phyloP scores from a whole-genome alignment of 2,797 vertebrate genomes.

The Chrosomus eos region DNA sequence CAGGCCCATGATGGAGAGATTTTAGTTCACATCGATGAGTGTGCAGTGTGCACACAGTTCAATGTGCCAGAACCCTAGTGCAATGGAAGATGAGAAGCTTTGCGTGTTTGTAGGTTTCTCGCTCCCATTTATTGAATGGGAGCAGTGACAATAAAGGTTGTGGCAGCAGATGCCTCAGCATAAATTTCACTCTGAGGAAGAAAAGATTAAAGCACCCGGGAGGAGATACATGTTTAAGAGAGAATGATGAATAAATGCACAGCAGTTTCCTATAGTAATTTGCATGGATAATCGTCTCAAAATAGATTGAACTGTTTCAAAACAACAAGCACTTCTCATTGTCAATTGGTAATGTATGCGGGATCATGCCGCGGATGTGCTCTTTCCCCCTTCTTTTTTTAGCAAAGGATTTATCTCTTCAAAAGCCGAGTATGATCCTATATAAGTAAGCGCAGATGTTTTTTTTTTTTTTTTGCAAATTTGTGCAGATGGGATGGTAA shows the following conservation, averaged over 20 bases:
- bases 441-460: neutral
- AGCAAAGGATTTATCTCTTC: constrained; percentile 5
- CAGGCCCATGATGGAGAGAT: neutral
- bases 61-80: constrained; percentile 27
- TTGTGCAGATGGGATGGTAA: constrained; percentile 1
- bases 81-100: constrained; percentile 29
- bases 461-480: neutral
- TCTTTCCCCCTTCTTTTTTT: neutral
- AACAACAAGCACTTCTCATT: constrained; percentile 11
- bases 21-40: constrained; percentile 6
- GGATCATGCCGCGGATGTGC: neutral
- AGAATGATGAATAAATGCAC: constrained; percentile 29
- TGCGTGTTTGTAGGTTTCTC: constrained; percentile 20
- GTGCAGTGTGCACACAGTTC: constrained; percentile 16
- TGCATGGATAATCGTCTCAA: constrained; percentile 18
- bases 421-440: neutral
- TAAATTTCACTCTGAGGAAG: constrained; percentile 59
- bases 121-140: constrained; percentile 44
- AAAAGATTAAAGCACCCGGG: constrained; percentile 57
- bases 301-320: constrained; percentile 23
- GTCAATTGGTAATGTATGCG: constrained; percentile 5
- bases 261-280: constrained; percentile 14
- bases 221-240: constrained; percentile 39
- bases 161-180: constrained; percentile 67
- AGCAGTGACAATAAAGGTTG: constrained; percentile 53